These are phyloP conservation scores for Limonius californicus DNA, from an alignment of 1,140 invertebrate genomes.

Conservation along the genomic window DNA sequence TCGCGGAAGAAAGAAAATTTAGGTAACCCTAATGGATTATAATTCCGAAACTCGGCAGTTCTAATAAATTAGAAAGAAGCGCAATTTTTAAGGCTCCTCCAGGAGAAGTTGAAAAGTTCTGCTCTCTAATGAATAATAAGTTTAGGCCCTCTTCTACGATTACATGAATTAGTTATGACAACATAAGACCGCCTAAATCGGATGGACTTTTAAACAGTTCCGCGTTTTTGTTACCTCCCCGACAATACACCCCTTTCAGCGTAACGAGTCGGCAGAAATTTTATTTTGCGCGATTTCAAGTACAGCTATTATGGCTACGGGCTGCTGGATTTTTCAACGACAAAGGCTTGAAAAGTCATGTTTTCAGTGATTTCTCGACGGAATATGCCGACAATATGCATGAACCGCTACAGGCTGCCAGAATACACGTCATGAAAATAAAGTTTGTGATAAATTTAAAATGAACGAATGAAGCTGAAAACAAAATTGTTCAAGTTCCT, in stretches of 20 bases:
- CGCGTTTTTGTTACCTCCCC: neutral
- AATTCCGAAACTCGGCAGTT: neutral
- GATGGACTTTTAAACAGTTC: neutral
- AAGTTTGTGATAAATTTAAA: neutral
- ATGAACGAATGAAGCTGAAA: neutral
- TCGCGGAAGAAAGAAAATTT: neutral
- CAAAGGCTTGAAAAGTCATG: neutral
- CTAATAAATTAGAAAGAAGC: neutral
- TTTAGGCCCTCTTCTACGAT: neutral
- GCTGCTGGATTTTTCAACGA: neutral
- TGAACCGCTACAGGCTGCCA: neutral
- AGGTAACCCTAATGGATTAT: neutral
- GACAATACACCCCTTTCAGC: neutral
- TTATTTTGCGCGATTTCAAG: no score
- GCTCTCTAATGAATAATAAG: neutral
- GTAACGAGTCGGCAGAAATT: no score
- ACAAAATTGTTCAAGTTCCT: neutral
- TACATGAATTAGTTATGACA: constrained; percentile 1
- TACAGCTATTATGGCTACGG: no score
- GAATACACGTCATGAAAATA: neutral
- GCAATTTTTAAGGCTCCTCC: neutral
- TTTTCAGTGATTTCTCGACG: neutral
- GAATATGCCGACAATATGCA: neutral
- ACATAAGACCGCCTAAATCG: neutral
- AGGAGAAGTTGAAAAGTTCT: neutral